phyloP scores from a whole-genome alignment of 2,888 invertebrate species.

The Heliconius charithonia region DNA sequence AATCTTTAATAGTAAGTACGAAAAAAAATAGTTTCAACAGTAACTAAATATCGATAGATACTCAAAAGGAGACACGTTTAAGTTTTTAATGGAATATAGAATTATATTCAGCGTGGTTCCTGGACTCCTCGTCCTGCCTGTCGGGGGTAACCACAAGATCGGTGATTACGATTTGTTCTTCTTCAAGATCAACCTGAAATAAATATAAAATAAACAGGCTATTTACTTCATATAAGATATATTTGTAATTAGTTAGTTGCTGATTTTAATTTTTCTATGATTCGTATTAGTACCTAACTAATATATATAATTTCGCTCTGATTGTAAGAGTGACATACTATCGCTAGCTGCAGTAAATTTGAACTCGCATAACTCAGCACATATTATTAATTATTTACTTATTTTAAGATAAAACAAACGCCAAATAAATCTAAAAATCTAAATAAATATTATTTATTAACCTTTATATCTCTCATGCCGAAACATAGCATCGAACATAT shows the following conservation, averaged over 20 bases:
- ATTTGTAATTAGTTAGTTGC: no score
- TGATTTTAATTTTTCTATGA: no score
- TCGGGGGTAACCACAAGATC: not conserved
- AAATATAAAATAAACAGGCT: not conserved
- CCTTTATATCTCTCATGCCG: slow-evolving; percentile 3
- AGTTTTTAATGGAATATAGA: not conserved
- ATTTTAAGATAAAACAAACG: no score
- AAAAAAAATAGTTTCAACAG: not conserved
- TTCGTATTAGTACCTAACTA: no score
- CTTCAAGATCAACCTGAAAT: slow-evolving; percentile 5
- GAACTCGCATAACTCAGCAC: no score
- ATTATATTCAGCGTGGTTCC: not conserved
- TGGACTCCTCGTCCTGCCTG: not conserved
- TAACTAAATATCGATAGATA: not conserved
- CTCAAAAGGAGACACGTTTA: not conserved
- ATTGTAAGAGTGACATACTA: no score
- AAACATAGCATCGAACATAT: not conserved
- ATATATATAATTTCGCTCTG: no score
- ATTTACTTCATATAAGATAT: not conserved
- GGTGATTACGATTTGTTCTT: slow-evolving; percentile 1
- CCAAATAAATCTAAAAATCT: no score
- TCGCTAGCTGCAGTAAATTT: no score
- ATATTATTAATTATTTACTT: no score
- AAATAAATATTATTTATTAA: not conserved
- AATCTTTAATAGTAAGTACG: no score